Conservation (phyloP, 1,140 invertebrate species). For the Leptinotarsa texana region DNA sequence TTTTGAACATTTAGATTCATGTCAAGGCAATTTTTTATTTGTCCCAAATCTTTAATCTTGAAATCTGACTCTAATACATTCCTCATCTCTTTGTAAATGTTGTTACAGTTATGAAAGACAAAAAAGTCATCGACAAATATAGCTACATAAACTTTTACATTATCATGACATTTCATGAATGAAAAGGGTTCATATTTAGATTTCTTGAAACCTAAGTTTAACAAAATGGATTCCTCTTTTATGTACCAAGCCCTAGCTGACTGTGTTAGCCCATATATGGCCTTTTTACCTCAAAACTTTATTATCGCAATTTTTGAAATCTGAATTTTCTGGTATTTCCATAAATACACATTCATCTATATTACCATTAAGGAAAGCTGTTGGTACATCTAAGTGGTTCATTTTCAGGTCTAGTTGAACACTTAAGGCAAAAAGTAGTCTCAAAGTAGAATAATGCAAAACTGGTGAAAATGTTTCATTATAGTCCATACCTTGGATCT, state of each 20-base stretch:
- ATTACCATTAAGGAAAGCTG: slow-evolving; percentile 51
- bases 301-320: slow-evolving; percentile 43
- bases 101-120: slow-evolving; percentile 45
- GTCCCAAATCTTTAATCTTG: slow-evolving; percentile 41
- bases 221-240: slow-evolving; percentile 42
- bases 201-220: slow-evolving; percentile 40
- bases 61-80: slow-evolving; percentile 37
- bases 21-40: too few species aligned
- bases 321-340: slow-evolving; percentile 32
- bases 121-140: slow-evolving; percentile 54
- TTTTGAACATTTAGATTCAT: too few species aligned
- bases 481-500: slow-evolving; percentile 52
- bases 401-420: slow-evolving; percentile 25
- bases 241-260: slow-evolving; percentile 54
- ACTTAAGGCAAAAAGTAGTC: slow-evolving; percentile 32
- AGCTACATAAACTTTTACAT: slow-evolving; percentile 42
- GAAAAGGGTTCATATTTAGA: slow-evolving; percentile 49
- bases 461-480: slow-evolving; percentile 52
- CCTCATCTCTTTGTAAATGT: slow-evolving; percentile 38
- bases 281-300: slow-evolving; percentile 45
- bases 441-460: slow-evolving; percentile 42
- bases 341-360: slow-evolving; percentile 47
- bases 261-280: slow-evolving; percentile 57
- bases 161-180: slow-evolving; percentile 41
- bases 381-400: slow-evolving; percentile 46